Conservation (phyloP, 2,888 invertebrate genomes). For the Sisyra nigra region DNA sequence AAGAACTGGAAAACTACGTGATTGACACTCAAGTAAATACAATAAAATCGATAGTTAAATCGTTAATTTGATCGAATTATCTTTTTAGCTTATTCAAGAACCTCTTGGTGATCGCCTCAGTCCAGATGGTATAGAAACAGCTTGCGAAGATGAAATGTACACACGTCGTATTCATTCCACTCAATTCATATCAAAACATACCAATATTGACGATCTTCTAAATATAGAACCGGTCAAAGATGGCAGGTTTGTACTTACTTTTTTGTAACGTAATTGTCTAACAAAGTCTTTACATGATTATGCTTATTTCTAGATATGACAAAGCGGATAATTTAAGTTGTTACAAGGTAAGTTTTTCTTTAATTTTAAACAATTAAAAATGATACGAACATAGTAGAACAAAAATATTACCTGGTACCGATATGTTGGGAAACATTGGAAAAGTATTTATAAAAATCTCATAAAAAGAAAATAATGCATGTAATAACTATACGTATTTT, state of each 20-base stretch:
- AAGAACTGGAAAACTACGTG: slow-evolving; percentile 16
- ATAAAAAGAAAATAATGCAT: too few species aligned
- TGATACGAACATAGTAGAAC: too few species aligned
- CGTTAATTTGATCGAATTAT: background rate
- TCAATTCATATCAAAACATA: slow-evolving; percentile 67
- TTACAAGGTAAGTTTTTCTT: too few species aligned
- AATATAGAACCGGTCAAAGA: slow-evolving; percentile 28
- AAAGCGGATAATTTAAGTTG: too few species aligned
- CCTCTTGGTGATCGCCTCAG: slow-evolving; percentile 63
- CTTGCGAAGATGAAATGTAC: slow-evolving; percentile 24
- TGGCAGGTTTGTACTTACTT: slow-evolving; percentile 2
- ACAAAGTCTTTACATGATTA: too few species aligned
- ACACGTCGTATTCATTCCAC: slow-evolving; percentile 30
- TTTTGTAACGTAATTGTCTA: too few species aligned
- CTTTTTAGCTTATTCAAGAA: slow-evolving; percentile 33
- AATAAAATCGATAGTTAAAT: background rate
- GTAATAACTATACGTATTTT: too few species aligned
- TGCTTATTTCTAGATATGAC: too few species aligned
- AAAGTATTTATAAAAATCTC: too few species aligned
- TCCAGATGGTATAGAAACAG: slow-evolving; percentile 55
- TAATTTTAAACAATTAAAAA: too few species aligned
- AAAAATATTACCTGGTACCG: too few species aligned
- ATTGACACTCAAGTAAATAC: slow-evolving; percentile 4
- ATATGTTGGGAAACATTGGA: too few species aligned
- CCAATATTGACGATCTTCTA: slow-evolving; percentile 79